A percentile compares a stretch with the other conserved stretches of the same genome.
Evolutionary conservation across 2,797 vertebrate genomes (phyloP).

Genomic region (Hydrocynus forskahlii): DNA sequence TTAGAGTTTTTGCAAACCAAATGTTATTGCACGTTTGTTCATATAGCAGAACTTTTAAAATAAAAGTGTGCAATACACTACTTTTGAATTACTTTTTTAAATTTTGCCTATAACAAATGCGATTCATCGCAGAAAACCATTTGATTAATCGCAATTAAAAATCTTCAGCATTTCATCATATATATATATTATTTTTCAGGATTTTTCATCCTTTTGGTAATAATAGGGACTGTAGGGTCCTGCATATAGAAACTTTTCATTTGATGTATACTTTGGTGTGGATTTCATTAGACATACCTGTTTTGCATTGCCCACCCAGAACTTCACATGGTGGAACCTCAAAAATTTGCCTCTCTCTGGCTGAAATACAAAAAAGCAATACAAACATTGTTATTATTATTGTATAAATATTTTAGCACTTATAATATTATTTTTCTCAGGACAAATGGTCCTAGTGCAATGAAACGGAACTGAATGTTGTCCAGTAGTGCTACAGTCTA

Average conservation of each 20-base stretch:
- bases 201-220: too few species aligned
- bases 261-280: not conserved
- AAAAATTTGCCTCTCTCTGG: slow-evolving; percentile 77
- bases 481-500: not conserved
- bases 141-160: not conserved
- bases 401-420: not conserved
- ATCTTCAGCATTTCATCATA: too few species aligned
- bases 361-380: slow-evolving; percentile 64
- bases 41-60: too few species aligned
- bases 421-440: not conserved
- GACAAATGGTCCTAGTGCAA: not conserved
- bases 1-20: too few species aligned
- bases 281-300: slow-evolving; percentile 71
- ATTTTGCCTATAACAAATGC: too few species aligned
- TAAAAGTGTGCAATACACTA: too few species aligned
- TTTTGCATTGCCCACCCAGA: slow-evolving; percentile 88
- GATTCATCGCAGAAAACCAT: not conserved
- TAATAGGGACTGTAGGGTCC: too few species aligned
- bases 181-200: too few species aligned
- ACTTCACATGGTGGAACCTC: slow-evolving; percentile 82
- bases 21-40: too few species aligned
- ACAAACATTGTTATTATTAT: too few species aligned
- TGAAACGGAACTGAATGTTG: not conserved
- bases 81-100: too few species aligned
- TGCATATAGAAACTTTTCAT: too few species aligned